Percentiles rank a stretch among this genome's conserved stretches.
phyloP scores from a whole-genome alignment of 2,797 vertebrate species.

The Spea hammondii region DNA sequence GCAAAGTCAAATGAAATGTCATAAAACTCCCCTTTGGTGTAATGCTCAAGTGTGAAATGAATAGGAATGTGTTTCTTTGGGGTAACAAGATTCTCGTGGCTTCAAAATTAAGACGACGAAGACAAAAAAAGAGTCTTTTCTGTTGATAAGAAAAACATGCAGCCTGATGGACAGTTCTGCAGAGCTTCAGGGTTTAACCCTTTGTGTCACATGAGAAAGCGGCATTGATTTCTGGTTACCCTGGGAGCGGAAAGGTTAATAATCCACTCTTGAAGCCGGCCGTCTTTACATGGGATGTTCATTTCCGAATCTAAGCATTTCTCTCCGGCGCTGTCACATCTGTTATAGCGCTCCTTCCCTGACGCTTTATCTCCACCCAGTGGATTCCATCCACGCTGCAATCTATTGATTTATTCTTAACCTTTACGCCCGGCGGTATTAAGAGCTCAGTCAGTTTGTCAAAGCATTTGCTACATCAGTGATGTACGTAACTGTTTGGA shows the following conservation, averaged over 20 bases:
- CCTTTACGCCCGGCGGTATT: constrained; percentile 3
- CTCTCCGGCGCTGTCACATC: background rate
- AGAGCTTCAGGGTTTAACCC: background rate
- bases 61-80: no score
- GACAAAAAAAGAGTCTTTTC: no score
- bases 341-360: constrained; percentile 27
- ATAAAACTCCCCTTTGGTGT: no score
- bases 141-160: no score
- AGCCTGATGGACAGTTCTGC: no score
- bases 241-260: background rate
- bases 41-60: no score
- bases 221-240: background rate
- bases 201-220: background rate
- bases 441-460: constrained; percentile 15
- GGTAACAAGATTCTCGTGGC: no score
- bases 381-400: constrained; percentile 34
- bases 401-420: constrained; percentile 12
- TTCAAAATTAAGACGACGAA: no score
- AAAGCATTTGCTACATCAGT: background rate
- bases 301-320: background rate
- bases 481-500: background rate
- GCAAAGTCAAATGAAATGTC: no score
- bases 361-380: constrained; percentile 48
- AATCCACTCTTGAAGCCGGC: background rate
- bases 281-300: background rate